Evolutionary conservation across 2,888 invertebrate species (phyloP).

Genomic region (Anthophora plumipes): DNA sequence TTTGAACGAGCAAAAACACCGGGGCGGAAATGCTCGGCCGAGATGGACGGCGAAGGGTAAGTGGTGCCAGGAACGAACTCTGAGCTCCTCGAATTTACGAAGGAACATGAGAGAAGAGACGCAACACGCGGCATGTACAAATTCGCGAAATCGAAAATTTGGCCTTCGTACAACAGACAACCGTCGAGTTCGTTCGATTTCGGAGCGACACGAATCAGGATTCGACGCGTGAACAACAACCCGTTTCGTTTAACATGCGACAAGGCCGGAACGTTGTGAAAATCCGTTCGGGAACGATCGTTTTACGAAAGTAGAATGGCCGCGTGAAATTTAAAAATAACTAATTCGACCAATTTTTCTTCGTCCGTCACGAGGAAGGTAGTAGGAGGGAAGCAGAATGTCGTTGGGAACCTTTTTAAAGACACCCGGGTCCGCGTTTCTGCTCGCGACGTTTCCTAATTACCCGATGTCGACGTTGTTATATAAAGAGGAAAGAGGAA

Average conservation of each 20-base stretch:
- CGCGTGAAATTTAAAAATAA: slow-evolving; percentile 29
- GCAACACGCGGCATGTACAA: neutral
- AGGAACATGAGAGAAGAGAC: slow-evolving; percentile 18
- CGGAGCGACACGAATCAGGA: neutral
- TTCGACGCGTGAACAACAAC: slow-evolving; percentile 5
- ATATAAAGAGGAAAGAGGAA: no score
- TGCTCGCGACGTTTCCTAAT: slow-evolving; percentile 65
- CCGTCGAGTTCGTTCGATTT: neutral
- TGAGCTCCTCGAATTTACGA: slow-evolving; percentile 18
- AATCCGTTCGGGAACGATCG: neutral
- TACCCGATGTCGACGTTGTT: slow-evolving; percentile 56
- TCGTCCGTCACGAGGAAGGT: neutral
- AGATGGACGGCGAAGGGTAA: slow-evolving; percentile 61
- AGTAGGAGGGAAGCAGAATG: neutral
- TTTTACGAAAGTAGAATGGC: slow-evolving; percentile 1
- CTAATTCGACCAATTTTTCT: neutral
- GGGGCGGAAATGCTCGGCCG: slow-evolving; percentile 61
- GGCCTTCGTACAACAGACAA: neutral
- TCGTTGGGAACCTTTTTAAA: slow-evolving; percentile 61
- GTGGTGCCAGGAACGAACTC: slow-evolving; percentile 49
- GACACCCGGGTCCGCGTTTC: slow-evolving; percentile 50
- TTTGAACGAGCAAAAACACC: slow-evolving; percentile 65
- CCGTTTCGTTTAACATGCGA: slow-evolving; percentile 6
- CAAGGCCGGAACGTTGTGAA: neutral
- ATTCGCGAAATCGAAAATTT: slow-evolving; percentile 4